phyloP scores from a whole-genome alignment of 2,888 invertebrate genomes.

The Tinea trinotella region DNA sequence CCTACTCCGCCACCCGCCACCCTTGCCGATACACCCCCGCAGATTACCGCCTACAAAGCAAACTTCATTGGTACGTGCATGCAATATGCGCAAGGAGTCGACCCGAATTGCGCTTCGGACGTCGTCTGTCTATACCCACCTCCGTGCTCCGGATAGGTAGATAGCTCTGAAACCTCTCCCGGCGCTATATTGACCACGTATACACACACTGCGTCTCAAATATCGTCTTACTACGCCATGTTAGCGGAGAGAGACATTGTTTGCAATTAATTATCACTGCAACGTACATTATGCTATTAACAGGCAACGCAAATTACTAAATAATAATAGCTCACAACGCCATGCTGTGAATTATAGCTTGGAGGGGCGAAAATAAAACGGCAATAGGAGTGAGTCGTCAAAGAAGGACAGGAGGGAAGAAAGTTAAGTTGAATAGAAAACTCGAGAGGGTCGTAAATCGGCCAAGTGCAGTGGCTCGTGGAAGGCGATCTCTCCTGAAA shows the following conservation, averaged over 20 bases:
- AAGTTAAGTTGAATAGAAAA: constrained; percentile 36
- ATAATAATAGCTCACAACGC: background rate
- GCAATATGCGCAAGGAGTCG: constrained; percentile 70
- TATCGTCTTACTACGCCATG: constrained; percentile 27
- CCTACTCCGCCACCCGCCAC: constrained; percentile 60
- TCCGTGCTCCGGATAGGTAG: constrained; percentile 26
- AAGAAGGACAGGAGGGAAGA: constrained; percentile 12
- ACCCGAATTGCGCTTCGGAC: constrained; percentile 54
- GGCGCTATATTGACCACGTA: no score
- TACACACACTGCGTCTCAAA: constrained; percentile 29
- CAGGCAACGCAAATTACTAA: background rate
- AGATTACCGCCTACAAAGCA: constrained; percentile 73
- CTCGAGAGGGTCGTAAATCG: constrained; percentile 51
- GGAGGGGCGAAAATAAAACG: background rate
- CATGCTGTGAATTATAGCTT: background rate
- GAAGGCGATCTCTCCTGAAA: constrained; percentile 29
- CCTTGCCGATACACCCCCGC: constrained; percentile 60
- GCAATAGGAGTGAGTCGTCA: background rate
- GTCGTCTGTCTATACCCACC: constrained; percentile 3
- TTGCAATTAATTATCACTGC: background rate
- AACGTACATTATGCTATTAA: background rate
- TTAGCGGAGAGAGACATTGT: background rate
- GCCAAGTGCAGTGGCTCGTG: constrained; percentile 49
- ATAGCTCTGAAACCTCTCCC: constrained; percentile 70
- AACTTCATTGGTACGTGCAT: constrained; percentile 71